Evolutionary conservation across 2,797 vertebrate genomes (phyloP).

Genomic region (Chelonia mydas): DNA sequence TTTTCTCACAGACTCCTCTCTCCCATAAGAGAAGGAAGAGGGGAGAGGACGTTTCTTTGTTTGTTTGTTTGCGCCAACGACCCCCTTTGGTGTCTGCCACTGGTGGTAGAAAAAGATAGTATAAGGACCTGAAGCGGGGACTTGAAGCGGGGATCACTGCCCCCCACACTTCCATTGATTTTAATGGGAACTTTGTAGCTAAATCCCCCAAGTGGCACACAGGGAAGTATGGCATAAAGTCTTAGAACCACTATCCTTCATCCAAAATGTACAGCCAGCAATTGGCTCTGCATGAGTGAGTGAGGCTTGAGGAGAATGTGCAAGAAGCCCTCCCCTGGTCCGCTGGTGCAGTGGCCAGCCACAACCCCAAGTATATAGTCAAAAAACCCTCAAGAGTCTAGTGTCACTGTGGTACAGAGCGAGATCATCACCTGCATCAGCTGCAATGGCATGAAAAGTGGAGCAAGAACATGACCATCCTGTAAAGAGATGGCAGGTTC

Average conservation of each 20-base stretch:
- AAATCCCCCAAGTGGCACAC: slow-evolving; percentile 19
- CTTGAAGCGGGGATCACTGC: no score
- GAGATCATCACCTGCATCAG: not conserved
- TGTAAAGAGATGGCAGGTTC: not conserved
- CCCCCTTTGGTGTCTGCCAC: no score
- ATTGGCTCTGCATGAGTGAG: not conserved
- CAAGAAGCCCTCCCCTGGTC: slow-evolving; percentile 3
- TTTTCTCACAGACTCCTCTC: no score
- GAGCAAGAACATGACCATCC: not conserved
- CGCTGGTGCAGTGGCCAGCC: slow-evolving; percentile 46
- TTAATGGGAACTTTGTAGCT: slow-evolving; percentile 15
- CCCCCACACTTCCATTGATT: not conserved
- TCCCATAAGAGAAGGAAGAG: no score
- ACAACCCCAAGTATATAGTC: slow-evolving; percentile 45
- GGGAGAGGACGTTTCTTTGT: no score
- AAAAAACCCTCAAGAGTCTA: slow-evolving; percentile 40
- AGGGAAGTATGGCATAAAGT: slow-evolving; percentile 41
- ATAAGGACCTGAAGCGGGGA: no score
- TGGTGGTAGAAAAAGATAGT: no score
- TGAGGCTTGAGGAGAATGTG: not conserved
- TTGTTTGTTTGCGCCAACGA: no score
- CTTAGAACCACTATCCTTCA: slow-evolving; percentile 2
- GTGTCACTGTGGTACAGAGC: not conserved
- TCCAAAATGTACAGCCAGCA: slow-evolving; percentile 34
- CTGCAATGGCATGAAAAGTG: rapidly evolving